Evolutionary conservation across 2,113 vertebrate species (phyloP).

Genomic region (Ochotona princeps): DNA sequence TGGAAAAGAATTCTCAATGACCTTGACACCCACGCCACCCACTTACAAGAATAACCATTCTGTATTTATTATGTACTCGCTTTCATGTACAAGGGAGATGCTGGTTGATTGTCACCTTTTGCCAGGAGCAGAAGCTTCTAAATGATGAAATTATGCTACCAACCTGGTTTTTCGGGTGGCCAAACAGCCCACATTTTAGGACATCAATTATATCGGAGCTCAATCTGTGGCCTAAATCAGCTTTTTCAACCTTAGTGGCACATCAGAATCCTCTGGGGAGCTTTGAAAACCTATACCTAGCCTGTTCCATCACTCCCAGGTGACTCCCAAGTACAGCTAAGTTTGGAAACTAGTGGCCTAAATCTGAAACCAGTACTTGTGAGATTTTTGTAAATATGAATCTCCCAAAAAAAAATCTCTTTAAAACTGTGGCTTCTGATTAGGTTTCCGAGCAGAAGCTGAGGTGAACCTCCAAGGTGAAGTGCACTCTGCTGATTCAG

Average conservation of each 20-base stretch:
- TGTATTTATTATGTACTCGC: constrained; percentile 34
- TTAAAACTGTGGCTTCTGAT: neutral
- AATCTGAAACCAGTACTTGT: constrained; percentile 30
- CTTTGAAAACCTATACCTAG: neutral
- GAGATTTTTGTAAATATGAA: constrained; percentile 17
- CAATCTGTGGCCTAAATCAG: constrained; percentile 37
- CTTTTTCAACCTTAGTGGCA: constrained; percentile 45
- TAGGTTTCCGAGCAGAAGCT: neutral
- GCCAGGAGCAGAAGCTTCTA: neutral
- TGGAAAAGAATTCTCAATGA: constrained; percentile 60
- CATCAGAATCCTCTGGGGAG: constrained; percentile 33
- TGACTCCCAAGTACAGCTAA: constrained; percentile 51
- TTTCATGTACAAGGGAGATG: constrained; percentile 21
- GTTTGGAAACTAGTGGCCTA: constrained; percentile 60
- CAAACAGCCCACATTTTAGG: constrained; percentile 36
- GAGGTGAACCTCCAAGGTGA: neutral
- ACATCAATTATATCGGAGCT: constrained; percentile 29
- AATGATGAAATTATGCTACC: constrained; percentile 8
- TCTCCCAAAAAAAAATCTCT: neutral
- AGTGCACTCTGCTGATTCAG: neutral
- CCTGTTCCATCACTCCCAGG: neutral
- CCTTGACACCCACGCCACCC: constrained; percentile 49
- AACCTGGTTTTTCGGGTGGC: neutral
- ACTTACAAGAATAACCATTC: constrained; percentile 57
- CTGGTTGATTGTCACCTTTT: neutral